A percentile compares a stretch with the other conserved stretches of the same genome.
These are phyloP conservation scores for Alviniconcha marisindica DNA, from an alignment of 1,140 invertebrate genomes.

Conservation along the genomic window DNA sequence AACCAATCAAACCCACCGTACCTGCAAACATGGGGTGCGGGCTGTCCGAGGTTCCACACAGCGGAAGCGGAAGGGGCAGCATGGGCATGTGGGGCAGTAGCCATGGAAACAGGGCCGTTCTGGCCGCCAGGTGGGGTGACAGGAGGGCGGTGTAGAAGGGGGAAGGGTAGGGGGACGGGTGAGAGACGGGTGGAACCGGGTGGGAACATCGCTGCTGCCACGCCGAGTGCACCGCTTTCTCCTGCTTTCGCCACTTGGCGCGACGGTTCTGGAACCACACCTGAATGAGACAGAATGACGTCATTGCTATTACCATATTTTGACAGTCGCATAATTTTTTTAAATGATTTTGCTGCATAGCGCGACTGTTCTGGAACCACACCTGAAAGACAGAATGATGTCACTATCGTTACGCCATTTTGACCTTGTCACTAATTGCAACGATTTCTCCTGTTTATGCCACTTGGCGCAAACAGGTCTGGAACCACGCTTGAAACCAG, in stretches of 20 bases:
- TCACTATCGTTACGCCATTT: too few relatives aligned
- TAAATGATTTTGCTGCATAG: neutral
- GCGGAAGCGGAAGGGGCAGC: neutral
- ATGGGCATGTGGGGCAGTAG: constrained; percentile 9
- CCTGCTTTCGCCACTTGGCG: constrained; percentile 94
- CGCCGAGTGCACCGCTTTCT: constrained; percentile 79
- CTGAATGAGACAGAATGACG: too few relatives aligned
- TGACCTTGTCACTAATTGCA: too few relatives aligned
- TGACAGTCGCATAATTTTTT: neutral
- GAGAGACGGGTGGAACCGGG: neutral
- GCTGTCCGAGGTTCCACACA: neutral
- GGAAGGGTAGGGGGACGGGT: neutral
- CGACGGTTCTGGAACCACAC: constrained; percentile 97
- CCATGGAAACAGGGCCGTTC: constrained; percentile 17
- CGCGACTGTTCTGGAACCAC: neutral
- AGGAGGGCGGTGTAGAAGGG: neutral
- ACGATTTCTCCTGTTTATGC: too few relatives aligned
- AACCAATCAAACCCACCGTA: too few relatives aligned
- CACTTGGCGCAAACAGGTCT: too few relatives aligned
- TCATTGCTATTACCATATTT: neutral
- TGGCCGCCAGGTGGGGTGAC: neutral
- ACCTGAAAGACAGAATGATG: too few relatives aligned
- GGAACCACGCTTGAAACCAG: too few relatives aligned
- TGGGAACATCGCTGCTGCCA: neutral
- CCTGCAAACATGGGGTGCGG: constrained; percentile 22